Conservation (phyloP, 1,140 invertebrate genomes). For the Drosophila takahashii region DNA sequence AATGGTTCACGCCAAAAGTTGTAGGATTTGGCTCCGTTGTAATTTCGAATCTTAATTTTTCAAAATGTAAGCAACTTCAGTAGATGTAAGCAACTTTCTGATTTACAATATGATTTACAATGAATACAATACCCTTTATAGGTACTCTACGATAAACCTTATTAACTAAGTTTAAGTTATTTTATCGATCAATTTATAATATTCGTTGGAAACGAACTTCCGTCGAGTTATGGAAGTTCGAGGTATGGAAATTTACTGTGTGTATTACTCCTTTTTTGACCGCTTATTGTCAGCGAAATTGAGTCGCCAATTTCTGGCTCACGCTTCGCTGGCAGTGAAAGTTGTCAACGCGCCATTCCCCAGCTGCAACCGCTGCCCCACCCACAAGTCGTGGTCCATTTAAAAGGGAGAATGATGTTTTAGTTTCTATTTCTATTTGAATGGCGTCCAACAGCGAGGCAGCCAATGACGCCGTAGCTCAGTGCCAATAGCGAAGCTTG, state of each 20-base stretch:
- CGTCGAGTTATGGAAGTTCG: background rate
- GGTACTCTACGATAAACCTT: too few relatives aligned
- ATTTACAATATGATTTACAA: too few relatives aligned
- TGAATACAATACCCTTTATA: too few relatives aligned
- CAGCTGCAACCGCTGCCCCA: background rate
- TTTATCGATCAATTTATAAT: too few relatives aligned
- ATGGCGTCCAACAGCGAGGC: constrained; percentile 23
- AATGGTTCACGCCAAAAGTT: too few relatives aligned
- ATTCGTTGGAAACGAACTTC: background rate
- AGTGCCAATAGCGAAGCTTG: constrained; percentile 25
- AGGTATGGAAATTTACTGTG: background rate
- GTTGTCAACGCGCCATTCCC: constrained; percentile 21
- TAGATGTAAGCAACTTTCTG: too few relatives aligned
- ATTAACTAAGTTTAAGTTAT: too few relatives aligned
- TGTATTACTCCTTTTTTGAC: constrained; percentile 20
- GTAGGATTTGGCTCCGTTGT: too few relatives aligned
- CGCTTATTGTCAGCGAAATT: constrained; percentile 18
- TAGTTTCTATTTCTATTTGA: constrained; percentile 41
- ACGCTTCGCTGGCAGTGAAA: constrained; percentile 40
- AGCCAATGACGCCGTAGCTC: constrained; percentile 33
- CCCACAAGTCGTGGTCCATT: constrained; percentile 24
- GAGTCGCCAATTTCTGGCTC: constrained; percentile 43
- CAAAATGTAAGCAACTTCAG: too few relatives aligned
- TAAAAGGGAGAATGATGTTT: constrained; percentile 37
- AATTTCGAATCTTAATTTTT: too few relatives aligned